These are phyloP conservation scores for Rotaria socialis DNA, from an alignment of 2,888 invertebrate species.

Conservation along the genomic window DNA sequence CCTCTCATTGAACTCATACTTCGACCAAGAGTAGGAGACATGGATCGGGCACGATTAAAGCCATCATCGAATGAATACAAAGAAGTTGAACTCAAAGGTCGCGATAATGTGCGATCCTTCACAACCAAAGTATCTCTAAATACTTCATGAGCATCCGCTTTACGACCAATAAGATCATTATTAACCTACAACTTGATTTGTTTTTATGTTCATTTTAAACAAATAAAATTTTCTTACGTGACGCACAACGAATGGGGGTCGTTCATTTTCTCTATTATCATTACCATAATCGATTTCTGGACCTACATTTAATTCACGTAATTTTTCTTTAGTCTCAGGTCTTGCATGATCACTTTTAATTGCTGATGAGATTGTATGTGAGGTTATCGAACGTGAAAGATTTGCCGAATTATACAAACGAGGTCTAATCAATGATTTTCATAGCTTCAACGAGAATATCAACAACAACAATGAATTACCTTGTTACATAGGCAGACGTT, in stretches of 20 bases:
- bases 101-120: neutral
- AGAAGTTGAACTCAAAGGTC: neutral
- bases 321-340: neutral
- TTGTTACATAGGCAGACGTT: neutral
- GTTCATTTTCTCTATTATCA: neutral
- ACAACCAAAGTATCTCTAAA: neutral
- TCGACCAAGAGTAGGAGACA: neutral
- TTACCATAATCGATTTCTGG: neutral
- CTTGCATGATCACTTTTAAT: neutral
- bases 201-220: neutral
- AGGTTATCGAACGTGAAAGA: neutral
- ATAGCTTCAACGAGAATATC: neutral
- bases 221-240: neutral
- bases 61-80: neutral
- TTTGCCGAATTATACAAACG: neutral
- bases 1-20: neutral
- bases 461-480: neutral
- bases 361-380: slow-evolving; percentile 24
- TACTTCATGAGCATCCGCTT: neutral
- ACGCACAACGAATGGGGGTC: slow-evolving; percentile 7
- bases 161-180: neutral
- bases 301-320: neutral
- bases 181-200: neutral
- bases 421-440: neutral
- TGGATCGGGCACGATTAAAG: neutral